Evolutionary conservation across 2,797 vertebrate species (phyloP).

Genomic region (Paramormyrops hopkinsi): DNA sequence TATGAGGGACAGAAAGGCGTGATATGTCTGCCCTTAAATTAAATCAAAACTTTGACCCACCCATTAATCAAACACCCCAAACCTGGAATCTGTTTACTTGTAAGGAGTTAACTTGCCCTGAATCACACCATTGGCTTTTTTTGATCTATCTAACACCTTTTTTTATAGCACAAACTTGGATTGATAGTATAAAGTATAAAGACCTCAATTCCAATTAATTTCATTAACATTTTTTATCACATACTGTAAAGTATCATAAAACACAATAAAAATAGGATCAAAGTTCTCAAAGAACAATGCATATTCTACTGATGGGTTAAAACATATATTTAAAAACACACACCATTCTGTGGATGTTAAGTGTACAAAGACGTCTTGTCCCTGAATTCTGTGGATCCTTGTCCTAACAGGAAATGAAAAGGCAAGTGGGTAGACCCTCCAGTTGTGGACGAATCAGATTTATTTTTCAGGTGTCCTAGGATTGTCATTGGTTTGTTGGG

Average conservation of each 20-base stretch:
- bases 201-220: background rate
- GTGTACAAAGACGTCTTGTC: background rate
- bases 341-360: background rate
- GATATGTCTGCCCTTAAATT: background rate
- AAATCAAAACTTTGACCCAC: slow-evolving; percentile 16
- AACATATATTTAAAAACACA: background rate
- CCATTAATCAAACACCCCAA: slow-evolving; percentile 19
- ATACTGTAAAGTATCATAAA: background rate
- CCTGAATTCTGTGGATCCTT: background rate
- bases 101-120: background rate
- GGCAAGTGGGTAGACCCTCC: background rate
- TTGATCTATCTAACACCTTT: background rate
- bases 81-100: slow-evolving; percentile 9
- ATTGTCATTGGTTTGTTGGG: background rate
- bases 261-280: background rate
- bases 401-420: slow-evolving; percentile 1
- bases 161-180: background rate
- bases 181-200: background rate
- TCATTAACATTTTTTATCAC: background rate
- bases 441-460: background rate
- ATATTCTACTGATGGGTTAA: background rate
- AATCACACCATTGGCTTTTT: background rate
- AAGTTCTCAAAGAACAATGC: background rate
- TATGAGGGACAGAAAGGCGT: background rate
- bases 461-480: background rate